These are phyloP conservation scores for Sebastolobus alascanus DNA, from an alignment of 2,797 vertebrate genomes.

Conservation along the genomic window DNA sequence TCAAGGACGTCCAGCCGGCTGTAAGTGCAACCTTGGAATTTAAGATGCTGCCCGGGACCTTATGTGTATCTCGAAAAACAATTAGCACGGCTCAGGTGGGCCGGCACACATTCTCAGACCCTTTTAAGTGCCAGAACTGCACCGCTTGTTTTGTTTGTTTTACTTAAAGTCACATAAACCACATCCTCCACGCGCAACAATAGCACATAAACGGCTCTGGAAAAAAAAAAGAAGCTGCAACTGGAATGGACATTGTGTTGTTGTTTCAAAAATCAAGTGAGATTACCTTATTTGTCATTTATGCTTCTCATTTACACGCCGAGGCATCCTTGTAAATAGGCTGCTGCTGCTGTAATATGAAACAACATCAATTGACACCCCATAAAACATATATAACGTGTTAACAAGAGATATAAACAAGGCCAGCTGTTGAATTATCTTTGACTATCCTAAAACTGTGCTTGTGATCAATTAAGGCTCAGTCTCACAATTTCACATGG, in stretches of 20 bases:
- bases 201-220: slow-evolving; percentile 39
- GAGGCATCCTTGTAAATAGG: slow-evolving; percentile 72
- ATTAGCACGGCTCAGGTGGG: slow-evolving; percentile 69
- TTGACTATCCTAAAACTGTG: slow-evolving; percentile 78
- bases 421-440: slow-evolving; percentile 84
- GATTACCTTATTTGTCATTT: slow-evolving; percentile 69
- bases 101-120: slow-evolving; percentile 65
- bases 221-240: slow-evolving; percentile 17
- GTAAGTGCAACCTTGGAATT: slow-evolving; percentile 84
- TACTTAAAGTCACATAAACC: slow-evolving; percentile 70
- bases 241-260: slow-evolving; percentile 36
- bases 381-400: slow-evolving; percentile 83
- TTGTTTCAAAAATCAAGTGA: slow-evolving; percentile 61
- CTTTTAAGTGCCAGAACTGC: slow-evolving; percentile 68
- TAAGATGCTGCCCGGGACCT: slow-evolving; percentile 75
- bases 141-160: slow-evolving; percentile 73
- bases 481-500: slow-evolving; percentile 76
- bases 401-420: slow-evolving; percentile 85
- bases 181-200: slow-evolving; percentile 52
- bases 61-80: slow-evolving; percentile 66
- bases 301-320: slow-evolving; percentile 65
- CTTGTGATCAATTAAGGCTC: slow-evolving; percentile 82
- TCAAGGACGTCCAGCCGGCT: slow-evolving; percentile 80
- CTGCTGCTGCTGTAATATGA: slow-evolving; percentile 67
- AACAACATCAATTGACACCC: slow-evolving; percentile 77